Base-by-base conservation (phyloP, 2,888 invertebrate species). In the Ypsolopha sequella region DNA sequence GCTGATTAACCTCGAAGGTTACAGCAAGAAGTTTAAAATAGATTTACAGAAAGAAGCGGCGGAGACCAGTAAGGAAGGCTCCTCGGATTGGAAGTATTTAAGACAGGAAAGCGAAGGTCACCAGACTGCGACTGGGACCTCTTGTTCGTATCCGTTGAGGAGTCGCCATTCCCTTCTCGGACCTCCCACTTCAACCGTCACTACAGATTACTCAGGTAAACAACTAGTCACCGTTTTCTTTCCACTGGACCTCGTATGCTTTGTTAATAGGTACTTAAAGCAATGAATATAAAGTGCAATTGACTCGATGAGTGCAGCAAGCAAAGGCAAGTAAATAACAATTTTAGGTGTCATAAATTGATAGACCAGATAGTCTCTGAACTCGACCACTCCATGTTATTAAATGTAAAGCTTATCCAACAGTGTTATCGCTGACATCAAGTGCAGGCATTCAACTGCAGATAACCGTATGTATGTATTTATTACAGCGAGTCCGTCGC, bases 21-120 rank as follows among this genome's bases (percentile, higher is more conserved):
- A 70, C 61, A 71, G 76, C 62, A 80, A 87, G 70, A 84, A 78
- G 70, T 80, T 86, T 71, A 89, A 89, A 82, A 87, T 88, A 82
- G 88, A 88, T 71, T 59, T 72, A 62, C 76, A 73, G 64, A 77
- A 67, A 66, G 86, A 71, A 60, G 73, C 78, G 46, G 62, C 61
- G 47, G 60, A 68, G 41, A 76, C 76, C 38, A 58, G 69, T 9
- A 70, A 59, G 53, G 72, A 70, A 56, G 69, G 68, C 56, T 63
- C 64, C 55, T 52, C 58, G 41, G 55, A 36, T 11, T 50, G 51
- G 48, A 43, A 38, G 36, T 34, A 58, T 54, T 60, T 54, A 7
- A 46, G 10, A 36, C 11, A 43, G 11, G 71, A 70, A 52, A 66
- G 61, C 14, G 79, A 86, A 64, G 62, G 64, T 36, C 74, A 73